Conservation (phyloP, 2,113 vertebrate species). For the Colinus virginianus region DNA sequence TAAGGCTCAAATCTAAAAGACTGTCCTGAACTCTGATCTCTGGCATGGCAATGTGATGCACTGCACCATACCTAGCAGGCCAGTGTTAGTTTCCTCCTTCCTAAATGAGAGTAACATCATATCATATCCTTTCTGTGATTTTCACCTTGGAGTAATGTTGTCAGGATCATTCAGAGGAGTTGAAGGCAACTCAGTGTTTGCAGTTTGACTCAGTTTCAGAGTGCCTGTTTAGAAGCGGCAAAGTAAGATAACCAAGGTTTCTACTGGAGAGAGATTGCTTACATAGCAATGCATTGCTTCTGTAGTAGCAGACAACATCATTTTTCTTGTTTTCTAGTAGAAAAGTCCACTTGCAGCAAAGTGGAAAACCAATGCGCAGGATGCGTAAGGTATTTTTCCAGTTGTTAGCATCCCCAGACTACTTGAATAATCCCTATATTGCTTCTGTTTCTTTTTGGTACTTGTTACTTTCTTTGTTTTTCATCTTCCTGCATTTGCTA, state of each 20-base stretch:
- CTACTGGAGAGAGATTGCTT: neutral
- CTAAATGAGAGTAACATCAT: neutral
- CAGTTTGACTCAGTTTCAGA: conserved; percentile 3
- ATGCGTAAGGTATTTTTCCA: neutral
- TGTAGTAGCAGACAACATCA: neutral
- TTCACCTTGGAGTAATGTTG: conserved; percentile 21
- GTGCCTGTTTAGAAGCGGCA: neutral
- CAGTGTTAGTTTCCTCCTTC: conserved; percentile 2
- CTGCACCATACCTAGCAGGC: neutral
- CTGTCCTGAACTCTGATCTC: conserved; percentile 30
- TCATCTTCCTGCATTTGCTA: neutral
- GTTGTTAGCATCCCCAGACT: conserved; percentile 15
- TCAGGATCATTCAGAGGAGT: conserved; percentile 14
- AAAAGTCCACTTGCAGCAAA: neutral
- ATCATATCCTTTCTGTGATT: conserved; percentile 39
- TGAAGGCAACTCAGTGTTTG: conserved; percentile 3
- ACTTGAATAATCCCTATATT: conserved; percentile 39
- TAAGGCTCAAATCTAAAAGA: conserved; percentile 15
- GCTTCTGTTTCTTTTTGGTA: neutral
- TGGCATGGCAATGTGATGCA: neutral
- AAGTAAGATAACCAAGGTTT: neutral
- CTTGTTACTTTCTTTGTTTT: neutral
- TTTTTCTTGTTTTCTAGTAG: conserved; percentile 26
- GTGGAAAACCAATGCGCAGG: neutral
- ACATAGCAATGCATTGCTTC: neutral